Evolutionary conservation across 35 echinoderm and acorn worm genomes (phyloP).

Genomic region (Heliocidaris erythrogramma): DNA sequence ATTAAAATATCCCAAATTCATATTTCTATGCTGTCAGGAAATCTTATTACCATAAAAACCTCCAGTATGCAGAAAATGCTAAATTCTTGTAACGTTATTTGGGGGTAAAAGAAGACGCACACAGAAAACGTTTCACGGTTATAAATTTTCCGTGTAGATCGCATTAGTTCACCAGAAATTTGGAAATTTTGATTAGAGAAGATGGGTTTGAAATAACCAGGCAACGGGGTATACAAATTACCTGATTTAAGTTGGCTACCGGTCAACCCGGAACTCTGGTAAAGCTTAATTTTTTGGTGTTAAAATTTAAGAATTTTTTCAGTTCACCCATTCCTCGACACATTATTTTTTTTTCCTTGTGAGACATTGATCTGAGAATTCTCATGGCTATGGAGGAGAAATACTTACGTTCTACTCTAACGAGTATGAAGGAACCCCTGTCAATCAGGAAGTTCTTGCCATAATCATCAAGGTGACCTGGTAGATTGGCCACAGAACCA

Average conservation of each 20-base stretch:
- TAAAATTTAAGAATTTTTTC: background rate
- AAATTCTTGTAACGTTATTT: too few relatives aligned
- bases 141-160: too few relatives aligned
- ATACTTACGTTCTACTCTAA: conserved; percentile 68
- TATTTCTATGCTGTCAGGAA: background rate
- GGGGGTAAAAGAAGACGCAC: too few relatives aligned
- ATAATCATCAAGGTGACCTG: conserved; percentile 61
- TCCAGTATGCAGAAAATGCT: background rate
- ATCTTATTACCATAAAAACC: background rate
- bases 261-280: too few relatives aligned
- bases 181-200: too few relatives aligned
- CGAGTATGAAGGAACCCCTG: conserved; percentile 62
- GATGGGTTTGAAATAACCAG: too few relatives aligned
- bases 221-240: too few relatives aligned
- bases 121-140: too few relatives aligned
- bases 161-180: too few relatives aligned
- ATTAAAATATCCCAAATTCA: background rate
- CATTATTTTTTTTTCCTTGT: background rate
- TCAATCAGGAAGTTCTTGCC: conserved; percentile 64
- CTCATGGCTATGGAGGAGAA: background rate
- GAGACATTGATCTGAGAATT: background rate
- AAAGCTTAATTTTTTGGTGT: too few relatives aligned
- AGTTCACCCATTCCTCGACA: background rate
- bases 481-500: conserved; percentile 57
- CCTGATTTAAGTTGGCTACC: too few relatives aligned